Conservation (phyloP, 2,888 invertebrate genomes). For the Ornithoptera priamus region DNA sequence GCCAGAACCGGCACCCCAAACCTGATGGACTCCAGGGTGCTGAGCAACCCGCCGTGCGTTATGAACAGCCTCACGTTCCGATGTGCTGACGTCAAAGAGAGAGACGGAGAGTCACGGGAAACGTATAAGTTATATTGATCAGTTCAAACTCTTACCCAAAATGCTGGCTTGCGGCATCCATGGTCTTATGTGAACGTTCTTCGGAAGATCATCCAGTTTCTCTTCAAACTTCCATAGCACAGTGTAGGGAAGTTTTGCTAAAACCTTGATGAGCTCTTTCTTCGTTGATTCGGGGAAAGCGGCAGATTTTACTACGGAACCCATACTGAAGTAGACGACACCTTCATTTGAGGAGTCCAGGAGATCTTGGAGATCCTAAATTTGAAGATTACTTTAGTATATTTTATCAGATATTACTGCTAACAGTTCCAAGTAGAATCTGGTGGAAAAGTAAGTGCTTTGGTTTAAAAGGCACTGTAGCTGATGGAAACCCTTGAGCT, state of each 20-base stretch:
- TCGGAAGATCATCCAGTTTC: constrained; percentile 52
- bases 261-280: constrained; percentile 41
- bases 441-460: background rate
- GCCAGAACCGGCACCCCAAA: constrained; percentile 57
- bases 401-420: no score
- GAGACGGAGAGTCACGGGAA: no score
- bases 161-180: constrained; percentile 79
- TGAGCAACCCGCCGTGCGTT: constrained; percentile 50
- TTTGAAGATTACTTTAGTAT: constrained; percentile 3
- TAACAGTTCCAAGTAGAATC: no score
- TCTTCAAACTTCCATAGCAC: constrained; percentile 78
- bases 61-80: constrained; percentile 48
- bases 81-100: constrained; percentile 39
- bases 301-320: constrained; percentile 50
- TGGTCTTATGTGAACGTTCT: constrained; percentile 63
- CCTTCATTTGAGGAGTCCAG: constrained; percentile 54
- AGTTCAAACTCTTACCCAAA: constrained; percentile 52
- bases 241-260: constrained; percentile 52
- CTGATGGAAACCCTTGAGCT: no score
- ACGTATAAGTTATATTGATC: no score
- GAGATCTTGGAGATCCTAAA: constrained; percentile 56
- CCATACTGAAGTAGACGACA: constrained; percentile 67
- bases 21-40: constrained; percentile 43
- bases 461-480: no score
- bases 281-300: constrained; percentile 40